phyloP scores from a whole-genome alignment of 2,888 invertebrate genomes.

The Zelleria hepariella region DNA sequence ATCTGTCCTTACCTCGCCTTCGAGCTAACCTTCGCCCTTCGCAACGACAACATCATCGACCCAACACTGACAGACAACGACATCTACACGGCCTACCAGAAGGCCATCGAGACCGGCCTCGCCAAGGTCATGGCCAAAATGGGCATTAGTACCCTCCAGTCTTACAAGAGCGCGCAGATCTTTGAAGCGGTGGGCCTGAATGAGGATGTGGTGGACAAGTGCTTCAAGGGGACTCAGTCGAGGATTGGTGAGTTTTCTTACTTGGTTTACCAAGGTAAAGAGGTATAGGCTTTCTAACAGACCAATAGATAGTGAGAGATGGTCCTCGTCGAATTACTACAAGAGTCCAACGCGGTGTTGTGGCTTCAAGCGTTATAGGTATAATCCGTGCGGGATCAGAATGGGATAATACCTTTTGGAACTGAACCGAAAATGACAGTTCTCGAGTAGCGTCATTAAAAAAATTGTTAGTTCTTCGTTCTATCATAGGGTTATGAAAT shows the following conservation, averaged over 20 bases:
- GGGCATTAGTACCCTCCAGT: constrained; percentile 99
- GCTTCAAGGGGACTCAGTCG: constrained; percentile 85
- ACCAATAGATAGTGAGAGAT: no score
- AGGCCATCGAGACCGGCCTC: constrained; percentile 89
- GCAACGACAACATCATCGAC: constrained; percentile 89
- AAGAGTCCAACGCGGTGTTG: no score
- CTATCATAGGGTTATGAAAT: no score
- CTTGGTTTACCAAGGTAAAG: no score
- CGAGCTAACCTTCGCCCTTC: constrained; percentile 89
- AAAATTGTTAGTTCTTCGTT: no score
- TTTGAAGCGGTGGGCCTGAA: constrained; percentile 98
- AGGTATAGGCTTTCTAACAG: no score
- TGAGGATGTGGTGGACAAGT: constrained; percentile 92
- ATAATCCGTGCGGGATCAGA: no score
- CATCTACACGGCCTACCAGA: constrained; percentile 89
- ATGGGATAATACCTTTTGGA: no score
- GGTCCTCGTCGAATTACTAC: no score
- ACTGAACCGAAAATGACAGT: no score
- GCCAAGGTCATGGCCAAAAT: constrained; percentile 94
- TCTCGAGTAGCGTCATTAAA: no score
- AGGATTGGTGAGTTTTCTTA: constrained; percentile 70
- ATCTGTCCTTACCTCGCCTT: constrained; percentile 98
- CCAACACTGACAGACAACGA: constrained; percentile 81
- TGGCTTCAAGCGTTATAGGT: no score
- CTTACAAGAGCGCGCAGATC: constrained; percentile 99